A percentile compares a stretch with the other conserved stretches of the same genome.
These are phyloP conservation scores for Liolophura sinensis DNA, from an alignment of 1,140 invertebrate genomes.

Conservation along the genomic window DNA sequence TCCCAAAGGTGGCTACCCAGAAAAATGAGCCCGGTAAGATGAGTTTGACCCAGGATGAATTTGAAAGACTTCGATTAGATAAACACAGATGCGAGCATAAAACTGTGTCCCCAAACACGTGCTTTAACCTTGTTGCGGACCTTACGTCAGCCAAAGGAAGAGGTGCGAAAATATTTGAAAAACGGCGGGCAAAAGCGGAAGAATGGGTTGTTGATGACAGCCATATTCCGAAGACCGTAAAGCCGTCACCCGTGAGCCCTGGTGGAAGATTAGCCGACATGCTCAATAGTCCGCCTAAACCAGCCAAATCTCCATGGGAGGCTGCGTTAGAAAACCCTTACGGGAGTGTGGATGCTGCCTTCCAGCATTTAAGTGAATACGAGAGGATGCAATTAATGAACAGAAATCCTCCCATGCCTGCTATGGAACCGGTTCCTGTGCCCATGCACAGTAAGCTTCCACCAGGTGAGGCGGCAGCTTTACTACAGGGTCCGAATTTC, in stretches of 20 bases:
- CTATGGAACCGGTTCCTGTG: background rate
- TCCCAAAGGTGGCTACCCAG: constrained; percentile 35
- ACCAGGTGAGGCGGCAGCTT: constrained; percentile 4
- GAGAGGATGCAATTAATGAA: constrained; percentile 26
- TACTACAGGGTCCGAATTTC: constrained; percentile 34
- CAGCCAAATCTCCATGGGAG: constrained; percentile 74
- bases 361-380: constrained; percentile 54
- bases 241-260: constrained; percentile 16
- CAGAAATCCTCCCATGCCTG: constrained; percentile 12
- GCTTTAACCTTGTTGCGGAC: constrained; percentile 38
- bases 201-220: constrained; percentile 85
- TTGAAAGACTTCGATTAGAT: constrained; percentile 33
- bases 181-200: constrained; percentile 80
- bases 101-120: constrained; percentile 32
- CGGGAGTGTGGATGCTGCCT: constrained; percentile 71
- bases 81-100: constrained; percentile 35
- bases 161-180: constrained; percentile 84
- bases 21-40: constrained; percentile 32
- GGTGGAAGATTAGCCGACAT: constrained; percentile 46
- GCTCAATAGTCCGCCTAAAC: constrained; percentile 60
- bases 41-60: constrained; percentile 39
- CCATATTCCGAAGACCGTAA: constrained; percentile 41
- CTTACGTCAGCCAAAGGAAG: constrained; percentile 41
- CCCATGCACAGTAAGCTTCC: constrained; percentile 20
- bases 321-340: constrained; percentile 68